Base-by-base conservation (phyloP, 2,888 invertebrate genomes). In the Empis livida region DNA sequence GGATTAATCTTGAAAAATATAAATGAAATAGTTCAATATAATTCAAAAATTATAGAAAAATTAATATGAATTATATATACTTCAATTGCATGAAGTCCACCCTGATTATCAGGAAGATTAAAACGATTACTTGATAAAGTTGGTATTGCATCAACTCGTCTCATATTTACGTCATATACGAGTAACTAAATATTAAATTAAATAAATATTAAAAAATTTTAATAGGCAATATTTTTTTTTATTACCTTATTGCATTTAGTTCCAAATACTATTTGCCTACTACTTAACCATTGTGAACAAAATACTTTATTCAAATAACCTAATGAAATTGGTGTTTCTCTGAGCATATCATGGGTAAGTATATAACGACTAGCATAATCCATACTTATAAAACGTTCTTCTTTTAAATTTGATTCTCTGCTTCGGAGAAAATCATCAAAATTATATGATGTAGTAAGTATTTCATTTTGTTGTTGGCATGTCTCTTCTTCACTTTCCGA, bases 231-330 rank as follows among this genome's bases (percentile, higher is more conserved):
- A n/a, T n/a, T n/a, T 27, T 27, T 8, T 4, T 27, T 27, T 16
- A 16, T 59, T 66, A 89, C 88, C 79, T 92, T 93, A 72, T 95
- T 95, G 71, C 96, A 95, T 70, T 96, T 96, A 44, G 95, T 95
- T 46, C 95, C 96, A 67, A 94, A 92, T 17, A 94, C 91, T 48
- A 96, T 87, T 73, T 94, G 93, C 59, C 91, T 78, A 70, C 92
- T 90, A 56, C 90, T 91, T 37, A 96, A 75, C 95, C 96, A 96
- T 66, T 93, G 86, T 0, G 94, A 92, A 65, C 94, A 92, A 73
- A 95, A 96, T 49, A 90, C 89, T 71, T 91, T 91, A 70, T 91
- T 91, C 76, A 90, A 84, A 67, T 84, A 87, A 55, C 84, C 86
- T 53, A 91, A 74, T 62, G 78, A 80, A 60, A 91, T 80, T 10